These are phyloP conservation scores for Pristionchus mayeri DNA, from an alignment of 2,888 invertebrate species.

Conservation along the genomic window DNA sequence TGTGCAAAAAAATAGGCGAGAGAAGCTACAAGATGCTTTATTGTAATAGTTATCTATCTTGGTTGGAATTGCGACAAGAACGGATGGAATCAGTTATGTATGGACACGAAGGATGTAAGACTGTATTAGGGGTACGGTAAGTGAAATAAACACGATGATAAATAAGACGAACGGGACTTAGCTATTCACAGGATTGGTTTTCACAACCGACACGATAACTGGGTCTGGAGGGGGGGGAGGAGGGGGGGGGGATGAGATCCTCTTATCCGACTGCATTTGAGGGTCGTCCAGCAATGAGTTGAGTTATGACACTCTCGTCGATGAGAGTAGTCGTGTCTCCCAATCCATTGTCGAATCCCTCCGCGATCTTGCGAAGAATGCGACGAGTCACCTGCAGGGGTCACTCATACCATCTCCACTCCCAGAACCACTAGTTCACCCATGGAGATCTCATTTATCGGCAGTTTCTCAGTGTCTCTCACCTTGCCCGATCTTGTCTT, in stretches of 20 bases:
- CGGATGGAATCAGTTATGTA: neutral
- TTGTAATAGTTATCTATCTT: neutral
- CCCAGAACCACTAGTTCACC: no score
- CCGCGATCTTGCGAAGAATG: conserved; percentile 91
- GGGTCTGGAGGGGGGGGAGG: neutral
- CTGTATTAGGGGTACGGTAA: conserved; percentile 46
- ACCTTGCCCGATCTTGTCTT: conserved; percentile 87
- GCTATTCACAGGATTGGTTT: conserved; percentile 23
- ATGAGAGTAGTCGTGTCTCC: conserved; percentile 95
- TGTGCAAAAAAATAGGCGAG: neutral
- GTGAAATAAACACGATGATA: conserved; percentile 13
- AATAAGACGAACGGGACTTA: neutral
- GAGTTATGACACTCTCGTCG: conserved; percentile 80
- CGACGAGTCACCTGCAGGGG: conserved; percentile 86
- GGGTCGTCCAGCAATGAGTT: conserved; percentile 63
- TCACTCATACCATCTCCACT: neutral
- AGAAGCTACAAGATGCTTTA: conserved; percentile 4
- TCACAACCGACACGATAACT: neutral
- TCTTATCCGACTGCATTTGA: conserved; percentile 44
- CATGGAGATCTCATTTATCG: no score
- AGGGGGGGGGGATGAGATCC: neutral
- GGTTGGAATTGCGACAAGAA: conserved; percentile 27
- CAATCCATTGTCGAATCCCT: conserved; percentile 86
- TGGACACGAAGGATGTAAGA: conserved; percentile 22
- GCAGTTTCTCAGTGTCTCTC: neutral